phyloP scores from a whole-genome alignment of 2,888 invertebrate species.

The Drosophila maculinotata region DNA sequence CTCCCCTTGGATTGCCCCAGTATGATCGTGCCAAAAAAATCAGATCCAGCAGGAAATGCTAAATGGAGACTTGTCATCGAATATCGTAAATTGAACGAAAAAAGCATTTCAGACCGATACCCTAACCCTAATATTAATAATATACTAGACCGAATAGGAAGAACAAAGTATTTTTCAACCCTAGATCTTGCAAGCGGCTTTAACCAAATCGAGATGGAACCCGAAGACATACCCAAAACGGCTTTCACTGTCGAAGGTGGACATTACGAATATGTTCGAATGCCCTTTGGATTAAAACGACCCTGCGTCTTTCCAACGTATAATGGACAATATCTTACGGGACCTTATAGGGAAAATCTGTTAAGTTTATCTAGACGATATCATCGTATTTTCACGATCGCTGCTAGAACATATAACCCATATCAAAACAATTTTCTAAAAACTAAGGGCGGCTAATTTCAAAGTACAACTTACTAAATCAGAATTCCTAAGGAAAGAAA shows the following conservation, averaged over 20 bases:
- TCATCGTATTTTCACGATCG: not conserved
- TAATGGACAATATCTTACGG: constrained; percentile 7
- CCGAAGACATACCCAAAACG: not conserved
- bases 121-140: constrained; percentile 23
- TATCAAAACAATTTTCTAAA: no score
- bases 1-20: constrained; percentile 1
- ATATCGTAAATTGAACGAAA: constrained; percentile 11
- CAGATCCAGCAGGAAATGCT: not conserved
- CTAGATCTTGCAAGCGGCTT: no score
- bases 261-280: constrained; percentile 9
- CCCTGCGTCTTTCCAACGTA: constrained; percentile 7
- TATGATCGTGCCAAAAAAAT: constrained; percentile 9
- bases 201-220: constrained; percentile 16
- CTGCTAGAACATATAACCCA: not conserved
- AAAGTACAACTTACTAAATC: constrained; percentile 2
- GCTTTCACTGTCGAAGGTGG: constrained; percentile 17
- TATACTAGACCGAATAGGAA: constrained; percentile 4
- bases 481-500: constrained; percentile 5
- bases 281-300: constrained; percentile 19
- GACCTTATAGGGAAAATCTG: not conserved
- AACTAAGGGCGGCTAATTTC: constrained; percentile 2
- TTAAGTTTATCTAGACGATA: constrained; percentile 1
- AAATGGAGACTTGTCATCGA: constrained; percentile 17
- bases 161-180: constrained; percentile 13
- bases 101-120: constrained; percentile 15